Evolutionary conservation across 1,140 invertebrate species (phyloP), one percentile per base, ranked within the genome.

Genomic region (Tribolium castaneum): DNA sequence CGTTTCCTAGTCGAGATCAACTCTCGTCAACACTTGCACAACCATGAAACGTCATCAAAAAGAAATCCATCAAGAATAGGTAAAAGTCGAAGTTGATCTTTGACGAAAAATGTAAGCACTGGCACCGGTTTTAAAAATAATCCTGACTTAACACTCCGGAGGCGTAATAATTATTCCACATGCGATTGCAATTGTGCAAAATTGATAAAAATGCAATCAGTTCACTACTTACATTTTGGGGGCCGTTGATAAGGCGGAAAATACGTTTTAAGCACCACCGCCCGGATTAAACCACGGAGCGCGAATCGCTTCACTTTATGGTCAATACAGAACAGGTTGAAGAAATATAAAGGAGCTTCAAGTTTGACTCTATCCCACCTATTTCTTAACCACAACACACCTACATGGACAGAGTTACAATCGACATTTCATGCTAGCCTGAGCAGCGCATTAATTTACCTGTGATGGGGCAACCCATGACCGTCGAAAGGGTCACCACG

Each of bases 241-340:
- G 13, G 13, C n/a, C 12, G 51, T 14, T 19, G 12, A 52, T 52
- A 52, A 52, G 6, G 1, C 6, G n/a, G 2, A 52, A 7, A 14
- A 6, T 52, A 52, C 1, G 6, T 52, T 52, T 52, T 52, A 6
- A 50, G 3, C n/a, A 52, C 10, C 16, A 16, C 25, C 30, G 25
- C 59, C 59, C 59, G 59, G 59, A 66, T 35, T 66, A 66, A 66
- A 0, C 2, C 30, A 12, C 30, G 30, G 10, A 59, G 30, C 59
- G 59, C 59, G 25, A 14, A 35, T 30, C 30, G 59, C 25, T 25
- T 66, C 30, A 12, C n/a, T 30, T 66, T 66, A 66, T 66, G 59
- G 59, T 66, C 59, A 66, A 66, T 66, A 66, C 59, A 34, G 30
- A 66, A 66, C 59, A 66, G 59, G 59, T 66, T 66, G 59, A 66